Base-by-base conservation (phyloP, 2,888 invertebrate genomes). In the Leucophora obtusa region DNA sequence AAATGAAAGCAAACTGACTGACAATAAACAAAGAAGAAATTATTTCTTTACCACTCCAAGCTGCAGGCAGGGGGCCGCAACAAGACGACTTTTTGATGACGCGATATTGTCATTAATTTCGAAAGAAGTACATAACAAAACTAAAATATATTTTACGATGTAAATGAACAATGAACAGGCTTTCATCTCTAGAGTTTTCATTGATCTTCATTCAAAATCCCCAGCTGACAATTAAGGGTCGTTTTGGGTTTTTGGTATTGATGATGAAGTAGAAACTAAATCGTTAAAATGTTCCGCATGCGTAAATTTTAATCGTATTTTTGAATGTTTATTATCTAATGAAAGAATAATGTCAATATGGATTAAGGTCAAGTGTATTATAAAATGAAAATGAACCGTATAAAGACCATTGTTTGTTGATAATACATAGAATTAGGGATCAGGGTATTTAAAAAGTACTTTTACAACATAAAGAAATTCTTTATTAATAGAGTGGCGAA, bases 201-300 rank as follows among this genome's bases (percentile, higher is more conserved):
- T 75, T 75, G 80, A 80, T 80, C 79, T 60, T 51, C 17, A 43
- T 56, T 68, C n/a, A 38, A 58, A 28, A 74, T 35, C 35, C 11
- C 28, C 43, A 38, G 43, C 53, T 21, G 33, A 51, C 59, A 35
- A 58, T 51, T 35, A 51, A 62, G 65, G 79, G 53, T 80, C 62
- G 63, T 53, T 21, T 24, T 59, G 73, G 69, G 28, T 73, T 59
- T 21, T 35, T 43, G 58, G 1, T 58, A 33, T 28, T 28, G 28
- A 28, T 28, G 28, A 28, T 74, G 21, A 56, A 35, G 74, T 68
- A 69, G 53, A 62, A 51, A 73, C 58, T 79, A 66, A 72, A 43
- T 81, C 69, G 65, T 81, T 81, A 77, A 81, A 81, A 70, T 73
- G 81, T 74, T 81, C 66, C 81, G 73, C 77, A 74, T 77, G 81